These are phyloP conservation scores for Malurus elegans DNA, from an alignment of 2,113 vertebrate genomes.

Conservation along the genomic window DNA sequence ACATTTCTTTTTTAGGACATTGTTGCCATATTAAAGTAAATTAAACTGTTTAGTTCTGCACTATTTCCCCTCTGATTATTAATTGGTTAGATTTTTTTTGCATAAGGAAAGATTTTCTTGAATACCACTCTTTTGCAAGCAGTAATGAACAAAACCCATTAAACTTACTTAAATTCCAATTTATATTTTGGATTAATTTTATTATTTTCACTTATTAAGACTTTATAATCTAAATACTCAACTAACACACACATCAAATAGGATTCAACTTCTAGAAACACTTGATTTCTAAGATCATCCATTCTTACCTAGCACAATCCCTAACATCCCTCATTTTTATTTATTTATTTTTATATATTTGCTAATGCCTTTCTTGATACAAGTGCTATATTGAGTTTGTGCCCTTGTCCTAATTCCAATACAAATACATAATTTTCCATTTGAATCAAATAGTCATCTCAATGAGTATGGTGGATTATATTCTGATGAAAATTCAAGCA, in stretches of 20 bases:
- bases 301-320: not conserved
- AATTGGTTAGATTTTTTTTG: not conserved
- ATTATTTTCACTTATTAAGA: not conserved
- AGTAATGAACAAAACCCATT: not conserved
- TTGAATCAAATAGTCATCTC: not conserved
- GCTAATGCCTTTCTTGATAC: not conserved
- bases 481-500: not conserved
- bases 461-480: not conserved
- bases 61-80: not conserved
- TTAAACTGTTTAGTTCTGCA: not conserved
- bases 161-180: not conserved
- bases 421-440: not conserved
- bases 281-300: not conserved
- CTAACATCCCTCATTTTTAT: not conserved
- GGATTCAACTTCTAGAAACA: not conserved
- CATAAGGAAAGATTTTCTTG: not conserved
- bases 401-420: not conserved
- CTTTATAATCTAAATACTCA: not conserved
- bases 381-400: not conserved
- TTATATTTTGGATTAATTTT: not conserved
- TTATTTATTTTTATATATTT: not conserved
- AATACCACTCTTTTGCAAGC: not conserved
- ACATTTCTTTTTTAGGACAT: not conserved
- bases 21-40: not conserved
- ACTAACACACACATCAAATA: not conserved